A percentile compares a stretch with the other conserved stretches of the same genome.
Conservation (phyloP, 2,113 vertebrate species). For the Xiphophorus hellerii region DNA sequence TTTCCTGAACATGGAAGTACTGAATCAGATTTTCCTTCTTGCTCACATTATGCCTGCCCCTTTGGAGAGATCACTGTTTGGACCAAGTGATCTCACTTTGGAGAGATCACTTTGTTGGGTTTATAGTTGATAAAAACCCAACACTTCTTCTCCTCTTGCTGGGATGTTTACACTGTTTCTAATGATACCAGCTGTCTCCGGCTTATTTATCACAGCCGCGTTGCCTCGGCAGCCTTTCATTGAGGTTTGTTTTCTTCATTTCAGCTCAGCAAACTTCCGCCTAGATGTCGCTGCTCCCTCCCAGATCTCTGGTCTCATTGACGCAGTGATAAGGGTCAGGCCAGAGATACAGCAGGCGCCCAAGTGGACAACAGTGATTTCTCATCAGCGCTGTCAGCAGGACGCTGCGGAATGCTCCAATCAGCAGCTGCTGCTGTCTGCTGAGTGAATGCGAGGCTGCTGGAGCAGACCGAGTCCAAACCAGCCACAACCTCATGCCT, state of each 20-base stretch:
- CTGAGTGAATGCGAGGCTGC: neutral
- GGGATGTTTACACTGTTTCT: neutral
- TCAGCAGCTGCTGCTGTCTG: conserved; percentile 20
- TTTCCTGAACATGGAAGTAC: too few relatives aligned
- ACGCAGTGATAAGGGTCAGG: conserved; percentile 12
- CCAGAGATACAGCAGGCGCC: conserved; percentile 26
- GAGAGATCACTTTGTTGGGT: too few relatives aligned
- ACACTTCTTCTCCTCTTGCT: neutral
- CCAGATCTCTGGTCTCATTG: neutral
- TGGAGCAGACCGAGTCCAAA: neutral
- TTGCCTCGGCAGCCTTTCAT: too few relatives aligned
- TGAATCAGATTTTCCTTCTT: neutral
- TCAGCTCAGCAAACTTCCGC: conserved; percentile 5
- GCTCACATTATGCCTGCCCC: too few relatives aligned
- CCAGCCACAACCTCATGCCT: neutral
- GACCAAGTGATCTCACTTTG: too few relatives aligned
- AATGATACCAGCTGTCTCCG: neutral
- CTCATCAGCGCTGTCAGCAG: conserved; percentile 30
- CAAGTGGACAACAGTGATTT: conserved; percentile 9
- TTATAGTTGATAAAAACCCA: neutral
- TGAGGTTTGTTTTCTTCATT: too few relatives aligned
- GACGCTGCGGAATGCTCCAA: conserved; percentile 9
- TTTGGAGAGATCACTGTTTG: neutral
- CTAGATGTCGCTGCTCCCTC: too few relatives aligned
- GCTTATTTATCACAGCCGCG: too few relatives aligned